phyloP scores from a whole-genome alignment of 2,888 invertebrate species.

The Monopis laevigella region DNA sequence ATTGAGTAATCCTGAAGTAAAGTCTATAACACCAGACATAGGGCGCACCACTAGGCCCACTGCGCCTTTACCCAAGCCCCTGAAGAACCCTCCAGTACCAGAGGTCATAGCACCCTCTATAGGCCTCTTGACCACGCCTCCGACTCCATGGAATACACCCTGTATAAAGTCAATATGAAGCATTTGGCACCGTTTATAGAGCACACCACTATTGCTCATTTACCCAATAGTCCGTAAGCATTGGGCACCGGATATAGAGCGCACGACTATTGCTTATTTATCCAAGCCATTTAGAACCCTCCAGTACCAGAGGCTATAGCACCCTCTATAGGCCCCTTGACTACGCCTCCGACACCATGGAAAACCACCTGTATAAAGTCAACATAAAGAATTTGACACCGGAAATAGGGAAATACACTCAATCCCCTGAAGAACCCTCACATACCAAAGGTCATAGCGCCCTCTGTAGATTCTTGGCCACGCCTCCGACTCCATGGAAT shows the following conservation, averaged over 20 bases:
- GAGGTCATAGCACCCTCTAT: conserved; percentile 35
- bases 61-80: conserved; percentile 40
- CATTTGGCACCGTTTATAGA: too few relatives aligned
- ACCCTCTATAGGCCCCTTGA: conserved; percentile 37
- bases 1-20: conserved; percentile 40
- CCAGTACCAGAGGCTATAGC: conserved; percentile 38
- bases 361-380: too few relatives aligned
- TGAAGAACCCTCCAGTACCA: conserved; percentile 42
- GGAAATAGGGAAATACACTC: conserved; percentile 43
- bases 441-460: conserved; percentile 39
- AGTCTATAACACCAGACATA: conserved; percentile 46
- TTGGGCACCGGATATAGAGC: too few relatives aligned
- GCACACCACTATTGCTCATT: too few relatives aligned
- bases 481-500: conserved; percentile 43
- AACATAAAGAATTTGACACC: conserved; percentile 51
- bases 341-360: conserved; percentile 43
- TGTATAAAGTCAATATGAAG: conserved; percentile 4
- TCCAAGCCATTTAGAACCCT: too few relatives aligned
- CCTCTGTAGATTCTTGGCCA: conserved; percentile 37
- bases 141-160: conserved; percentile 47
- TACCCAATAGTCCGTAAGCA: too few relatives aligned
- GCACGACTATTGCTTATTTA: too few relatives aligned
- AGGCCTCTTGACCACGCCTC: conserved; percentile 38
- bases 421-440: conserved; percentile 41
- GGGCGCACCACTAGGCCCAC: conserved; percentile 44